These are phyloP conservation scores for Laterallus jamaicensis DNA, from an alignment of 2,113 vertebrate genomes.

Conservation along the genomic window DNA sequence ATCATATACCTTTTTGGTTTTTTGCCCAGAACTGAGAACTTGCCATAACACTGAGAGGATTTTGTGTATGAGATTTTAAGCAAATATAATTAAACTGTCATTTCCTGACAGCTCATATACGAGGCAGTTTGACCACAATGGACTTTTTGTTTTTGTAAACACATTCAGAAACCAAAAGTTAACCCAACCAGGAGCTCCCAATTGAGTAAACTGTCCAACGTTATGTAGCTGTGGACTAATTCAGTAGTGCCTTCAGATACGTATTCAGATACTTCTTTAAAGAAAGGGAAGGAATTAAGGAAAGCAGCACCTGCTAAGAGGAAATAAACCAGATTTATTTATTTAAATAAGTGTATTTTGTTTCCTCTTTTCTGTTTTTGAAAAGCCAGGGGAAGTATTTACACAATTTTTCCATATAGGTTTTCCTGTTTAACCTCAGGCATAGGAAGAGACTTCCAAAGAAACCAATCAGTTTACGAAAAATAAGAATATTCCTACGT, in stretches of 20 bases:
- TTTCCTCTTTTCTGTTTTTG: not conserved
- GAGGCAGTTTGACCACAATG: not conserved
- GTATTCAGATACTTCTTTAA: not conserved
- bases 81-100: slow-evolving; percentile 13
- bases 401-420: not conserved
- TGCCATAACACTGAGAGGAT: not conserved
- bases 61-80: not conserved
- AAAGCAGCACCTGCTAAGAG: not conserved
- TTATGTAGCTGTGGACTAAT: not conserved
- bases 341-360: not conserved
- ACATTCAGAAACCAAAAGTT: not conserved
- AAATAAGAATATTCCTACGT: not conserved
- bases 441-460: not conserved
- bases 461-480: not conserved
- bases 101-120: not conserved
- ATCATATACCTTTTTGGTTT: not conserved
- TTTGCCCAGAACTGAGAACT: not conserved
- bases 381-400: not conserved
- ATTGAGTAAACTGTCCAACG: not conserved
- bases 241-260: not conserved
- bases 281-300: not conserved
- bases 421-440: not conserved
- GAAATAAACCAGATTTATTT: not conserved
- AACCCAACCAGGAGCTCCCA: not conserved
- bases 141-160: not conserved